Conservation (phyloP, 2,113 vertebrate species). For the Arizona elegans region DNA sequence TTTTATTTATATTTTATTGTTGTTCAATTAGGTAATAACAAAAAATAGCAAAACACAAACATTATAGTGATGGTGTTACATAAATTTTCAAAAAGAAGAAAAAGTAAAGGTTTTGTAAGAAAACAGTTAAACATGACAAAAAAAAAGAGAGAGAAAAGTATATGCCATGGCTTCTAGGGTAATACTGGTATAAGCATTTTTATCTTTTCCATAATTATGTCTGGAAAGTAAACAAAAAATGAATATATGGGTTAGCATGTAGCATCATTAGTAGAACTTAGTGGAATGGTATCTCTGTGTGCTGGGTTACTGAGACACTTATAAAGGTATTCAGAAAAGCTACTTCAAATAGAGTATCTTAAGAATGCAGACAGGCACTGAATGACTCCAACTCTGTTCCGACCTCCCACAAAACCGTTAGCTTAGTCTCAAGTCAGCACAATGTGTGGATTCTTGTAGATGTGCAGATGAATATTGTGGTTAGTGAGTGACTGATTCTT, state of each 20-base stretch:
- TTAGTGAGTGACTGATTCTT: neutral
- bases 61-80: neutral
- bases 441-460: neutral
- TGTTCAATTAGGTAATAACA: neutral
- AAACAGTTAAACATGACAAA: neutral
- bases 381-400: neutral
- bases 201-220: neutral
- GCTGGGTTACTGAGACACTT: neutral
- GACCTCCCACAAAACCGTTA: neutral
- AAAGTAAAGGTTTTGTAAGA: neutral
- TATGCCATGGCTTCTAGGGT: neutral
- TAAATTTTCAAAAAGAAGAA: neutral
- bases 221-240: neutral
- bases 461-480: neutral
- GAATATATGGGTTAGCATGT: neutral
- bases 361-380: neutral
- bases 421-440: neutral
- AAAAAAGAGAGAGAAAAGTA: neutral
- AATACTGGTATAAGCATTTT: neutral
- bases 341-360: neutral
- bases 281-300: neutral
- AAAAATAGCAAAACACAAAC: neutral
- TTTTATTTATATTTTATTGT: neutral
- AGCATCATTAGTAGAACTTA: neutral
- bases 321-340: neutral